These are phyloP conservation scores for Pterophyllum scalare DNA, from an alignment of 2,113 vertebrate species.

Conservation along the genomic window DNA sequence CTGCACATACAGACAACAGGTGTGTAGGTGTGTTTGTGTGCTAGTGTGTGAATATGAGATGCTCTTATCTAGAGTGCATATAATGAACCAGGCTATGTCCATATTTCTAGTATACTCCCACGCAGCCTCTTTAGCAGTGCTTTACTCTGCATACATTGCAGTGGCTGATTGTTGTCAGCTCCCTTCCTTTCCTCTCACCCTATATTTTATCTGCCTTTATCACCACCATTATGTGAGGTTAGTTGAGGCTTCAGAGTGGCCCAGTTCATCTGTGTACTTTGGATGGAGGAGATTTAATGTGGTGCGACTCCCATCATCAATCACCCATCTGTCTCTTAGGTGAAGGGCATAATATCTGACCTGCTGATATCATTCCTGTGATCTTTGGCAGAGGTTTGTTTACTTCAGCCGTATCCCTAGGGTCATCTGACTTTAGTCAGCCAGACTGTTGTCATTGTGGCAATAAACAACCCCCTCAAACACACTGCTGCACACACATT, in stretches of 20 bases:
- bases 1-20: slow-evolving; percentile 88
- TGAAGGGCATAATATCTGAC: slow-evolving; percentile 32
- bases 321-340: slow-evolving; percentile 28
- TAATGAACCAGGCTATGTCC: slow-evolving; percentile 22
- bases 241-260: background rate
- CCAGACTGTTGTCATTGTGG: slow-evolving; percentile 20
- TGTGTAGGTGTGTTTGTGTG: slow-evolving; percentile 51
- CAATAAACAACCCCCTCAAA: slow-evolving; percentile 35
- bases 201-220: background rate
- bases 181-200: background rate
- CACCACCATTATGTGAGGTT: background rate
- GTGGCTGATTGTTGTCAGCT: background rate
- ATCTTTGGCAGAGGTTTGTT: slow-evolving; percentile 54
- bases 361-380: slow-evolving; percentile 30
- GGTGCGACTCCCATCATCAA: slow-evolving; percentile 6
- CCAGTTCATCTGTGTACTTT: slow-evolving; percentile 34
- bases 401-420: slow-evolving; percentile 23
- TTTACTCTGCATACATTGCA: background rate
- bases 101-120: slow-evolving; percentile 39
- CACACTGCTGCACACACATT: slow-evolving; percentile 5
- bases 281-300: slow-evolving; percentile 25
- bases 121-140: slow-evolving; percentile 19
- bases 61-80: slow-evolving; percentile 18
- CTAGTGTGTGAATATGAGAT: background rate
- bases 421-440: slow-evolving; percentile 42